Percentiles rank a stretch among this genome's conserved stretches.
These are phyloP conservation scores for Liodrosophila aerea DNA, from an alignment of 2,888 invertebrate species.

Conservation along the genomic window DNA sequence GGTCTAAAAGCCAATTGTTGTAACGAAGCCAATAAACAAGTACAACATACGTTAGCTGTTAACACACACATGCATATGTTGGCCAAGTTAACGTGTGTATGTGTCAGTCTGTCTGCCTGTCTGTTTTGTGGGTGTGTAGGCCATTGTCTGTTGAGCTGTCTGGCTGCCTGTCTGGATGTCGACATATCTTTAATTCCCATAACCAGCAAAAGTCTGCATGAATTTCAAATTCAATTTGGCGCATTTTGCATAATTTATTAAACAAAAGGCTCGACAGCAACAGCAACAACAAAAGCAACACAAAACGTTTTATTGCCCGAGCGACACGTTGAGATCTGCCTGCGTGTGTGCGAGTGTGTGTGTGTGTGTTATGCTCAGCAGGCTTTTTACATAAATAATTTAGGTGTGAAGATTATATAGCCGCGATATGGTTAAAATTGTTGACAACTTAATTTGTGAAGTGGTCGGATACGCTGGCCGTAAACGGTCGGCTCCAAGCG, in stretches of 20 bases:
- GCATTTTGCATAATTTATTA: slow-evolving; percentile 78
- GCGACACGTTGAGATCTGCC: slow-evolving; percentile 27
- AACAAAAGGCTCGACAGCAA: slow-evolving; percentile 67
- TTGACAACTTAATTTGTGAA: slow-evolving; percentile 78
- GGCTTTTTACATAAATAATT: slow-evolving; percentile 72
- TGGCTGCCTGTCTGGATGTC: slow-evolving; percentile 39
- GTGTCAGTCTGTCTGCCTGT: slow-evolving; percentile 25
- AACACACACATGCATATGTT: slow-evolving; percentile 10
- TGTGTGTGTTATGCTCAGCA: slow-evolving; percentile 26
- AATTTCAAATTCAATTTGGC: slow-evolving; percentile 78
- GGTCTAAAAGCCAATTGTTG: slow-evolving; percentile 4
- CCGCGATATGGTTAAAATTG: slow-evolving; percentile 74
- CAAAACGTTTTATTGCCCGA: slow-evolving; percentile 72
- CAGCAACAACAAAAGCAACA: slow-evolving; percentile 33
- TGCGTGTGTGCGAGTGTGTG: slow-evolving; percentile 23
- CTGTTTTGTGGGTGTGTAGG: slow-evolving; percentile 14
- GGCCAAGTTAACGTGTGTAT: slow-evolving; percentile 22
- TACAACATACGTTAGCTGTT: too few relatives aligned
- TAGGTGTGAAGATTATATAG: slow-evolving; percentile 76
- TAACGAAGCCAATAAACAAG: neutral
- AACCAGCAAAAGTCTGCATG: slow-evolving; percentile 73
- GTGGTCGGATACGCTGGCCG: slow-evolving; percentile 55
- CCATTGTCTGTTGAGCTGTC: slow-evolving; percentile 14
- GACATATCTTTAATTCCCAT: slow-evolving; percentile 77
- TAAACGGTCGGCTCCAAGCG: slow-evolving; percentile 38